These are phyloP conservation scores for Chrysaora quinquecirrha DNA, from an alignment of 30 jellyfish, hydroid and myxozoan species.

Conservation along the genomic window DNA sequence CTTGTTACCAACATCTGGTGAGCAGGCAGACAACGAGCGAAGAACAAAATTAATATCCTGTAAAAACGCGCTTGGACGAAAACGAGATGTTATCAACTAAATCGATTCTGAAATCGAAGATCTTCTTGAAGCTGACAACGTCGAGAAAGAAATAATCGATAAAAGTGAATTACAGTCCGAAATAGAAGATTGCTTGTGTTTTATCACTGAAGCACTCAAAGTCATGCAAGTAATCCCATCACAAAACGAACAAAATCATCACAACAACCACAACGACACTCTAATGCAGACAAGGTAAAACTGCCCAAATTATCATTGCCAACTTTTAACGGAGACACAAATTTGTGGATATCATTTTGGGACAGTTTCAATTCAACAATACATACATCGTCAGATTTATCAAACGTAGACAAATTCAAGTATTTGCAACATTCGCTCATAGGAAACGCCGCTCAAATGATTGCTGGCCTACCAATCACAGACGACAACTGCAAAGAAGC, in stretches of 20 bases:
- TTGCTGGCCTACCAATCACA: constrained; percentile 16
- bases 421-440: constrained; percentile 19
- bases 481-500: constrained; percentile 23
- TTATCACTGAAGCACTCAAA: background rate
- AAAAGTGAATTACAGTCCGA: background rate
- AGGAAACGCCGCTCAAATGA: constrained; percentile 26
- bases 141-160: background rate
- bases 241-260: background rate
- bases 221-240: background rate
- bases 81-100: background rate
- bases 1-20: background rate
- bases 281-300: background rate
- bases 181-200: background rate
- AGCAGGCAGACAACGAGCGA: background rate
- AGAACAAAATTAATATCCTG: no score
- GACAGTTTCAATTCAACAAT: constrained; percentile 19
- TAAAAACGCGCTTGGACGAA: background rate
- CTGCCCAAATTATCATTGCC: constrained; percentile 11
- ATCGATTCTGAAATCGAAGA: background rate
- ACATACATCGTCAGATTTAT: background rate
- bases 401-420: constrained; percentile 17
- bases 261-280: background rate
- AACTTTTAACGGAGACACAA: constrained; percentile 25
- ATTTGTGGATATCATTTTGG: constrained; percentile 24
- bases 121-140: background rate